phyloP scores from a whole-genome alignment of 2,797 vertebrate species.

The Choloepus didactylus region DNA sequence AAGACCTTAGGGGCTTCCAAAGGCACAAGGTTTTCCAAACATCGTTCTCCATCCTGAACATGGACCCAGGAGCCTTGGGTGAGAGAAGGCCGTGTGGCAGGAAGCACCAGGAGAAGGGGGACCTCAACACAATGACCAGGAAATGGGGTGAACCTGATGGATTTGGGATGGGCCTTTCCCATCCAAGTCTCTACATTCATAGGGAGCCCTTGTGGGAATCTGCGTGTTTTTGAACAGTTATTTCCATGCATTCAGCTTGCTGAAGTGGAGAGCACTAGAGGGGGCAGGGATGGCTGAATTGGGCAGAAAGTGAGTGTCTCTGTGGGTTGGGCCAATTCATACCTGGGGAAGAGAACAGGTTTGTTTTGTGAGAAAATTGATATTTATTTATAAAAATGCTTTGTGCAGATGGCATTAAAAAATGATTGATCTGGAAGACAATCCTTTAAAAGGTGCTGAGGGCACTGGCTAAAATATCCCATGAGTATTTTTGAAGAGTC shows the following conservation, averaged over 20 bases:
- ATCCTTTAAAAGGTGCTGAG: background rate
- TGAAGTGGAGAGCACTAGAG: background rate
- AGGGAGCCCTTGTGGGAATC: background rate
- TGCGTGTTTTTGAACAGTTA: background rate
- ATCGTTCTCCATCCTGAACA: background rate
- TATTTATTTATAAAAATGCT: background rate
- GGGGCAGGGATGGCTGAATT: background rate
- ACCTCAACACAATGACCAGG: background rate
- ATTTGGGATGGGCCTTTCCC: background rate
- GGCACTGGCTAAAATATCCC: background rate
- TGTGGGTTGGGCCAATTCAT: background rate
- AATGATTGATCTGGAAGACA: slow-evolving; percentile 17
- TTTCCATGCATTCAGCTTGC: background rate
- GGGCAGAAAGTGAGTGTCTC: background rate
- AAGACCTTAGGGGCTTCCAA: background rate
- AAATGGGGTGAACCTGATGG: background rate
- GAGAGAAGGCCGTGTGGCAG: background rate
- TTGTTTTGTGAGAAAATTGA: background rate
- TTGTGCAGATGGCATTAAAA: slow-evolving; percentile 18
- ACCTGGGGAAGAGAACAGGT: background rate
- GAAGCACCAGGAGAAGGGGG: background rate
- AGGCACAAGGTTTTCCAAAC: background rate
- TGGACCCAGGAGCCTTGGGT: background rate
- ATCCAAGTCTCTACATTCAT: background rate
- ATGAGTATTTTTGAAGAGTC: slow-evolving; percentile 11